A percentile compares a stretch with the other conserved stretches of the same genome.
These are phyloP conservation scores for Pelosia muscerda DNA, from an alignment of 2,888 invertebrate species.

Conservation along the genomic window DNA sequence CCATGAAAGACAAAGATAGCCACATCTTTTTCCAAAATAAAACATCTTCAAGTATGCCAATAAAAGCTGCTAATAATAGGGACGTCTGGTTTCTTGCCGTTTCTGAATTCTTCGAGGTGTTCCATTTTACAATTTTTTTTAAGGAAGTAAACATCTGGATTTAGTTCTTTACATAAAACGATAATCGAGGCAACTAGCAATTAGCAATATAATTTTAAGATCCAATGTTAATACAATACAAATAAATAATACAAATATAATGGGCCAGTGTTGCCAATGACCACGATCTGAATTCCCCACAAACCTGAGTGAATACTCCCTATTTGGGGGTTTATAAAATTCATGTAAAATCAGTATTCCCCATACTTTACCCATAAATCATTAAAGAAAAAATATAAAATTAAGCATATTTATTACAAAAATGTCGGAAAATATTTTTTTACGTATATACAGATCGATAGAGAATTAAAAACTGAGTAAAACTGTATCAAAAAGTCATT, in stretches of 20 bases:
- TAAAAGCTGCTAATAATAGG: slow-evolving; percentile 64
- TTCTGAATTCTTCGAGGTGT: slow-evolving; percentile 60
- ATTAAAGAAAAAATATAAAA: too few species aligned
- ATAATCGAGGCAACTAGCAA: slow-evolving; percentile 1
- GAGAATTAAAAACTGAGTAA: too few species aligned
- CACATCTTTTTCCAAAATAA: slow-evolving; percentile 80
- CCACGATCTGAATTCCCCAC: too few species aligned
- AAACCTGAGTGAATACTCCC: too few species aligned
- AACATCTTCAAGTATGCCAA: slow-evolving; percentile 77
- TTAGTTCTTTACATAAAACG: neutral
- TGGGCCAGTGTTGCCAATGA: too few species aligned
- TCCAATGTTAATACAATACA: neutral
- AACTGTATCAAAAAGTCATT: too few species aligned
- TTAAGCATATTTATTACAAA: too few species aligned
- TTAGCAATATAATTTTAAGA: slow-evolving; percentile 7
- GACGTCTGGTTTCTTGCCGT: slow-evolving; percentile 63
- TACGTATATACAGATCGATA: too few species aligned
- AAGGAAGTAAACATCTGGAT: slow-evolving; percentile 67
- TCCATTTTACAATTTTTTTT: slow-evolving; percentile 71
- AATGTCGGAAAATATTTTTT: too few species aligned
- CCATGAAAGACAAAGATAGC: slow-evolving; percentile 72
- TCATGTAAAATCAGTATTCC: too few species aligned
- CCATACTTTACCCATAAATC: too few species aligned
- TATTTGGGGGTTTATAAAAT: too few species aligned
- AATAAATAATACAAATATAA: neutral